phyloP scores from a whole-genome alignment of 2,113 vertebrate species.

The Leptocoma aspasia region DNA sequence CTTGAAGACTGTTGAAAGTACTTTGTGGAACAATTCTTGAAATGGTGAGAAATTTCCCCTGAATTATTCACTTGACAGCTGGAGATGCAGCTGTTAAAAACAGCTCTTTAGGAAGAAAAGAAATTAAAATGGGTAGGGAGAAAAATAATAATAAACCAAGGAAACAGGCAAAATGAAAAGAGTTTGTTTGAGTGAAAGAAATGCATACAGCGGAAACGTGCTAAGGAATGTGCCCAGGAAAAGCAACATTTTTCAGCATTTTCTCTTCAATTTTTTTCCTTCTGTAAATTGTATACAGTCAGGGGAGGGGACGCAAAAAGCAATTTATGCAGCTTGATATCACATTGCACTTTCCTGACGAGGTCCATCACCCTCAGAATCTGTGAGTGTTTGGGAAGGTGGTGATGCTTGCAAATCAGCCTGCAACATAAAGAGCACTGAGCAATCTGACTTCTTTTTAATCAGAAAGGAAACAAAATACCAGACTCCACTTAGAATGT shows the following conservation, averaged over 20 bases:
- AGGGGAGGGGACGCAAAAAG: background rate
- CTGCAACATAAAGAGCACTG: background rate
- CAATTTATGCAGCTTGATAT: constrained; percentile 42
- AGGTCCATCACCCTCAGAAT: constrained; percentile 47
- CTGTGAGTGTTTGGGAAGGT: constrained; percentile 23
- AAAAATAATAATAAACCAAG: constrained; percentile 47
- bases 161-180: constrained; percentile 3
- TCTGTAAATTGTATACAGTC: constrained; percentile 15
- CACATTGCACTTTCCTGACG: background rate
- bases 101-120: constrained; percentile 52
- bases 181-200: background rate
- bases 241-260: constrained; percentile 24
- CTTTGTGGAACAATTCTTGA: constrained; percentile 58
- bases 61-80: constrained; percentile 63
- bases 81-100: constrained; percentile 58
- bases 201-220: background rate
- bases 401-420: constrained; percentile 57
- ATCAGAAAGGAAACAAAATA: background rate
- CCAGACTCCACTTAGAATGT: background rate
- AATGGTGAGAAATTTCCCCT: constrained; percentile 43
- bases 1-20: constrained; percentile 42
- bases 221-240: background rate
- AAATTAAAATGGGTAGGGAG: constrained; percentile 40
- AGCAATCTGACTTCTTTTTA: background rate
- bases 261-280: background rate